A percentile compares a stretch with the other conserved stretches of the same genome.
Evolutionary conservation across 2,888 invertebrate species (phyloP).

Genomic region (Apamea epomidion): DNA sequence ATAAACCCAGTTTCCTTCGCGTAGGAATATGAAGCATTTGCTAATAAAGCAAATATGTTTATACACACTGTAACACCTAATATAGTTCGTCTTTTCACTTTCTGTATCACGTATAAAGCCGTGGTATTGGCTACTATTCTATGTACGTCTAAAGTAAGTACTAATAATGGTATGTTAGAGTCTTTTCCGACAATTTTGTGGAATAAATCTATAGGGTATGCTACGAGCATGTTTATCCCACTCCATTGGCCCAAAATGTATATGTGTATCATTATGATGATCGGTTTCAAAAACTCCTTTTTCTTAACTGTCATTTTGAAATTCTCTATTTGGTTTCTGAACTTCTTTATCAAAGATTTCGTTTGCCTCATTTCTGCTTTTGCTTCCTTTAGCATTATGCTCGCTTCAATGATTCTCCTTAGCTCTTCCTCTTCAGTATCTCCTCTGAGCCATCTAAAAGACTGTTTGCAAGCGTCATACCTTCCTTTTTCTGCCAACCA

Average conservation of each 20-base stretch:
- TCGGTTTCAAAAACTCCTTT: slow-evolving; percentile 79
- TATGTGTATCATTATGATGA: slow-evolving; percentile 81
- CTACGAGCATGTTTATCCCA: slow-evolving; percentile 79
- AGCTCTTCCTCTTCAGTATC: slow-evolving; percentile 80
- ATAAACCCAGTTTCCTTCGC: slow-evolving; percentile 70
- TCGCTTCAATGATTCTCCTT: slow-evolving; percentile 76
- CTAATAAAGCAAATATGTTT: slow-evolving; percentile 75
- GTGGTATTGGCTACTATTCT: slow-evolving; percentile 79
- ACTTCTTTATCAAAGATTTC: slow-evolving; percentile 67
- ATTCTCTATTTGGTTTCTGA: slow-evolving; percentile 70
- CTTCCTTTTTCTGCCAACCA: slow-evolving; percentile 91
- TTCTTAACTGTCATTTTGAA: slow-evolving; percentile 74
- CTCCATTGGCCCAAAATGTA: slow-evolving; percentile 80
- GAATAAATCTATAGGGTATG: slow-evolving; percentile 80
- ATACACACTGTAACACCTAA: slow-evolving; percentile 74
- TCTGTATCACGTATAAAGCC: slow-evolving; percentile 82
- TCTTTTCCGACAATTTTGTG: slow-evolving; percentile 75
- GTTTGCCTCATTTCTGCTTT: slow-evolving; percentile 68
- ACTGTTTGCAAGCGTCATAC: slow-evolving; percentile 87
- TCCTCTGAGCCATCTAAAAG: slow-evolving; percentile 91
- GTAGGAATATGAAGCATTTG: slow-evolving; percentile 77
- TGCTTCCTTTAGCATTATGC: slow-evolving; percentile 72
- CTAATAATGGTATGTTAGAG: slow-evolving; percentile 74
- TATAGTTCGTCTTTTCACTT: slow-evolving; percentile 80
- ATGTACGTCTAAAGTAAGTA: slow-evolving; percentile 80